Conservation (phyloP, 2,888 invertebrate species). For the Hypena proboscidalis region DNA sequence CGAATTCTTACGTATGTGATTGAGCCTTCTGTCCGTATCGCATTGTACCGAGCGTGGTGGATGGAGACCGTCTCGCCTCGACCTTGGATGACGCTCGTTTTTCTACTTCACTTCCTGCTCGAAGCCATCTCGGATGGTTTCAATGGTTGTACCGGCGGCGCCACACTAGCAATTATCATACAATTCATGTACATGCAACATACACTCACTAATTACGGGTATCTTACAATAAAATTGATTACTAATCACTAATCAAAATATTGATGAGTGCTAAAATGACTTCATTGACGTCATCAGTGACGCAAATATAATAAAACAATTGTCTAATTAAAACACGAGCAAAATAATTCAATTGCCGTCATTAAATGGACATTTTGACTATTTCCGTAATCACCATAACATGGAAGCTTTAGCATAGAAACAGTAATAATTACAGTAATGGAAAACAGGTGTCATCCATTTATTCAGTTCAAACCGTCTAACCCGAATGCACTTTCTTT, state of each 20-base stretch:
- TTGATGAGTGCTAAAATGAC: constrained; percentile 19
- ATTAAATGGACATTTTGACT: neutral
- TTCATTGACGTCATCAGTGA: constrained; percentile 14
- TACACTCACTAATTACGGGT: constrained; percentile 6
- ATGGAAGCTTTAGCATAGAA: too few relatives aligned
- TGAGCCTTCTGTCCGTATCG: too few relatives aligned
- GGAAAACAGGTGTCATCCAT: constrained; percentile 54
- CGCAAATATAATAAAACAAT: constrained; percentile 12
- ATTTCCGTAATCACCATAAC: neutral
- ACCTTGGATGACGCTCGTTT: constrained; percentile 81
- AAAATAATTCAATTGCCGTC: constrained; percentile 5
- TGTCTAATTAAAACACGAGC: constrained; percentile 9
- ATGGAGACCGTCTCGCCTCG: constrained; percentile 65
- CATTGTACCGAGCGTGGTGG: constrained; percentile 59
- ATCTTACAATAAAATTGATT: constrained; percentile 8
- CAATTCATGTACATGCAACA: constrained; percentile 9
- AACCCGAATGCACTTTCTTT: constrained; percentile 75
- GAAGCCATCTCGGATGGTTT: constrained; percentile 71
- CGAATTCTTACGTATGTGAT: too few relatives aligned
- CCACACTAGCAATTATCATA: constrained; percentile 29
- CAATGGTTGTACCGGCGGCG: constrained; percentile 51
- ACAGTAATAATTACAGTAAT: constrained; percentile 69
- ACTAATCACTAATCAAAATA: constrained; percentile 5
- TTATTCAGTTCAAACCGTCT: constrained; percentile 58
- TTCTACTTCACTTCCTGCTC: constrained; percentile 82